Evolutionary conservation across 2,113 vertebrate genomes (phyloP), one percentile per base, ranked within the genome.

Genomic region (Galeopterus variegatus): DNA sequence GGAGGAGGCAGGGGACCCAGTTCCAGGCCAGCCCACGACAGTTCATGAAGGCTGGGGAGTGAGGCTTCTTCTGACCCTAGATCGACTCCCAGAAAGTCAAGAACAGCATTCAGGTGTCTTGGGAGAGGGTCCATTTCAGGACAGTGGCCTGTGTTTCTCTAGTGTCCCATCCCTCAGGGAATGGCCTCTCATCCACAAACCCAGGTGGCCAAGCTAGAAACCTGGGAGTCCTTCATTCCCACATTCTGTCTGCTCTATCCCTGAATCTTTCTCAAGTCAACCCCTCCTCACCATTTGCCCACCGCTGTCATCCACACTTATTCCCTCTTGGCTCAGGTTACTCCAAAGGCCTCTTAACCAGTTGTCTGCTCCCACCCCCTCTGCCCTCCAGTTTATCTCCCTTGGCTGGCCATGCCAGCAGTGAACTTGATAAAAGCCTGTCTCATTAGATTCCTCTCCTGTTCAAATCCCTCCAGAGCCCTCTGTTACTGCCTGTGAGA

Each of bases 201-300:
- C 21, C 26, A 2, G 13, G 5, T 9, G 18, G 62, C 62, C 58
- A 85, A 54, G 54, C 48, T 48, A 23, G 70, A 89, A 36, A 13
- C 64, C 54, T 64, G 45, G 2, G 17, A 36, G 17, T 31, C 54
- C 21, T 72, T 80, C 9, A 5, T 15, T 1, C 23, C 0, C 45
- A 24, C 4, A 3, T n/a, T n/a, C 52, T 12, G 8, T 84, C 45
- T 41, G 14, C 28, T 64, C 11, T 19, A 1, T 84, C 24, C 26
- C 90, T 41, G 14, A 65, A 15, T 45, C 18, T 72, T 41, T 70
- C 31, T 82, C 31, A 15, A 14, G 10, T 26, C 1, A 2, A n/a
- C 8, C 3, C 24, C 10, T 75, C 26, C 58, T n/a, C 11, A 0
- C 48, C 8, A 6, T 14, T 41, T 41, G 41, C 17, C 10, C 17